Base-by-base conservation (phyloP, 2,797 vertebrate genomes). In the Eulemur rubriventer region DNA sequence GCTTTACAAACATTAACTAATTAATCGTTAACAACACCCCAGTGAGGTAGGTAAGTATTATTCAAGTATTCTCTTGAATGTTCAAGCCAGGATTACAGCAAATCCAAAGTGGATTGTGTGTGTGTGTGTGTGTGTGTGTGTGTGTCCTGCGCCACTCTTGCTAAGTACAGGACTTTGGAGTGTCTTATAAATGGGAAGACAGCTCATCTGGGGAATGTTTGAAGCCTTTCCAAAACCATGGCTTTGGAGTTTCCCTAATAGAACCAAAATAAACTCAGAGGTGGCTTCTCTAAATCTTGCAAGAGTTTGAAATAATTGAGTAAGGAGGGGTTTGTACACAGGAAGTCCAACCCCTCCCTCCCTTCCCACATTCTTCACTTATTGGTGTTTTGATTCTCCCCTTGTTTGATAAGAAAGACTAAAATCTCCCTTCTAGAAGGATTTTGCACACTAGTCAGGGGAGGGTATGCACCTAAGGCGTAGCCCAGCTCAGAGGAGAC, bases 1-100 rank as follows among this genome's bases (percentile, higher is more conserved):
- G 95, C 95, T 97, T 98, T 76, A 95, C 65, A 98, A 97, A 98
- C 96, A 97, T 98, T 96, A 97, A 96, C 96, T 98, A 98, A 98
- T 98, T 98, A 97, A 98, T 98, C 13, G 26, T 97, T 97, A 98
- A 97, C 94, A 96, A 96, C 96, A 97, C 90, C 97, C 97, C 69
- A 97, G 96, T 96, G 97, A 96, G 95, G 94, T 94, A 95, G 97
- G 96, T 97, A 96, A 98, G 97, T 97, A 98, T 96, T 96, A 97
- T 96, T 98, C 97, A 98, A 98, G 97, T 97, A 96, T 95, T 97
- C 97, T 97, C 96, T 97, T 96, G 75, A 96, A 97, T 92, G 96
- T 96, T 97, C 92, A 97, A 96, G 75, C 70, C 90, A 97, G 89
- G 94, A 97, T 97, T 97, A 95, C 6, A 69, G 70, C 2, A 41